Base-by-base conservation (phyloP, 2,888 invertebrate species). In the Entomobrya proxima region DNA sequence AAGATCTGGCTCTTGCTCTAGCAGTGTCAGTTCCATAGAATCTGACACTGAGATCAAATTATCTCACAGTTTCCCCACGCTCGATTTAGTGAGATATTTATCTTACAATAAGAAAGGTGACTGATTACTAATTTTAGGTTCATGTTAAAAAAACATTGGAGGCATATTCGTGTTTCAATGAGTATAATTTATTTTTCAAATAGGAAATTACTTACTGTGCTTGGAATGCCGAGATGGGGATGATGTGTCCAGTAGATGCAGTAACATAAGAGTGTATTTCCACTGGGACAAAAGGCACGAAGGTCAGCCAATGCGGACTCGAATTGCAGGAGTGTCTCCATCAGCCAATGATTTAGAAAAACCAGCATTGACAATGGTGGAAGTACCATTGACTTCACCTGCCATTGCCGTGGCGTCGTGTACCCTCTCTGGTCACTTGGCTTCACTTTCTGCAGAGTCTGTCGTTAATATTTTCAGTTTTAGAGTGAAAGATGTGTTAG, bases 301-400 rank as follows among this genome's bases (percentile, higher is more conserved):
- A 92, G 50, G 37, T 2, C 50, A 92, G 91, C 91, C 91, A 18
- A 94, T 95, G 93, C 92, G 94, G 84, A 95, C 95, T 21, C 92
- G 96, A 77, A 95, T 96, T 83, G 95, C 96, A 2, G 95, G 95
- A 0, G 95, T 95, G 0, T 95, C 95, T 13, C 95, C 95, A 0
- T 95, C 95, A 74, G 93, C 94, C 11, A 94, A 94, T 88, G 93
- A 94, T 85, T 93, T 94, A 0, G 93, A 94, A 89, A 93, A 94
- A 55, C 91, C 88, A 15, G 82, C 77, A 30, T 69, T 90, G 0
- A 84, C 91, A 87, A 92, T 92, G 90, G 91, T 92, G 30, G 92
- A 92, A 89, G 90, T 92, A 9, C 92, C 92, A 6, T 89, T 91
- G 61, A 91, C 86, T 4, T 88, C 87, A n/a, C 87, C 86, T n/a